These are phyloP conservation scores for Colletes collaris DNA, from an alignment of 2,888 invertebrate genomes.

Conservation along the genomic window DNA sequence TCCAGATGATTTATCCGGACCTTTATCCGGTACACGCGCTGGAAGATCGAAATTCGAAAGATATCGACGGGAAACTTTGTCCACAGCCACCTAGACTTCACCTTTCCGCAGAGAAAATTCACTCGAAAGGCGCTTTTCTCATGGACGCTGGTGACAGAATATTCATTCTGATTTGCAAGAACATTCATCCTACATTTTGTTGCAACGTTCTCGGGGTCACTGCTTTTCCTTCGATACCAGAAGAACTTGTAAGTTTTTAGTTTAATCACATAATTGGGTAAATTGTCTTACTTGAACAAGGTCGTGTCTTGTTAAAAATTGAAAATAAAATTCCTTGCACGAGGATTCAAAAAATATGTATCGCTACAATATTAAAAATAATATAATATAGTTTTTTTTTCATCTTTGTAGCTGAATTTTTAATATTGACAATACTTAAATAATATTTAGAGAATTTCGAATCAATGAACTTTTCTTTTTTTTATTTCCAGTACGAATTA, in stretches of 20 bases:
- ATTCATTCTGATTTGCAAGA: slow-evolving; percentile 93
- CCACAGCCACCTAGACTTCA: slow-evolving; percentile 92
- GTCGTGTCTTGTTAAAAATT: no score
- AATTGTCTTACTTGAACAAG: no score
- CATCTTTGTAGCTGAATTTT: no score
- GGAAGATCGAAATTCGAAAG: slow-evolving; percentile 84
- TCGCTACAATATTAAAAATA: no score
- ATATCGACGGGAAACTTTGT: slow-evolving; percentile 82
- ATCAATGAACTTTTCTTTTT: neutral
- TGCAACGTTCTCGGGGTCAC: slow-evolving; percentile 91
- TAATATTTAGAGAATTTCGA: neutral
- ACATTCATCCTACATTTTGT: slow-evolving; percentile 89
- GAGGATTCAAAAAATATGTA: no score
- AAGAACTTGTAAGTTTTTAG: slow-evolving; percentile 85
- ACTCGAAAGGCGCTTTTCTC: slow-evolving; percentile 93
- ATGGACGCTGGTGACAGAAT: slow-evolving; percentile 94
- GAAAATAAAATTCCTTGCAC: no score
- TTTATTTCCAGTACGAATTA: slow-evolving; percentile 86
- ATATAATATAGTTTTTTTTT: no score
- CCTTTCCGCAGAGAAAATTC: slow-evolving; percentile 93
- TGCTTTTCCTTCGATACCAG: slow-evolving; percentile 89
- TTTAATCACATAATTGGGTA: no score
- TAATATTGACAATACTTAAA: no score
- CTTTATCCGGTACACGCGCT: slow-evolving; percentile 94
- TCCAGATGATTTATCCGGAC: slow-evolving; percentile 95